Evolutionary conservation across 2,113 vertebrate species (phyloP).

Genomic region (Meleagris gallopavo): DNA sequence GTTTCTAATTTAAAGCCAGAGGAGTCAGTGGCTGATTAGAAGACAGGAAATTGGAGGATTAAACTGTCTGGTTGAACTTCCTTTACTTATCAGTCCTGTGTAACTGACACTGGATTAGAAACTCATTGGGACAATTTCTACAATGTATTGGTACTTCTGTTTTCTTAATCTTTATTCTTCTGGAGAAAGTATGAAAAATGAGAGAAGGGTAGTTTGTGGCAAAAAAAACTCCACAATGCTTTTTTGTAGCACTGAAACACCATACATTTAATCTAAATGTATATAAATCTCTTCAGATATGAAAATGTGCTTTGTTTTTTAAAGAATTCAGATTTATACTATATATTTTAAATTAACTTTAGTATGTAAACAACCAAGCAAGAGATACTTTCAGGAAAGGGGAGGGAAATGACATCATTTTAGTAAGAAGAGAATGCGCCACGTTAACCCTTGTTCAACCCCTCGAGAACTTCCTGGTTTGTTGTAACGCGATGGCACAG

Average conservation of each 20-base stretch:
- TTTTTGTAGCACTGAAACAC: neutral
- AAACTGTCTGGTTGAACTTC: conserved; percentile 99
- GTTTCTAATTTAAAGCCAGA: conserved; percentile 94
- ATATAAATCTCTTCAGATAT: neutral
- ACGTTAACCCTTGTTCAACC: conserved; percentile 61
- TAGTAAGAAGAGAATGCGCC: conserved; percentile 37
- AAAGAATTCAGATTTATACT: neutral
- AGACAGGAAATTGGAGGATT: conserved; percentile 99
- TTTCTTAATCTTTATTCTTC: conserved; percentile 59
- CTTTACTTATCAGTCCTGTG: conserved; percentile 86
- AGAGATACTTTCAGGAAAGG: conserved; percentile 38
- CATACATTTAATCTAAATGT: neutral
- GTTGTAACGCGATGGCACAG: neutral
- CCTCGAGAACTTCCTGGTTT: neutral
- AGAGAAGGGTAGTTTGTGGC: neutral
- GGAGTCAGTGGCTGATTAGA: conserved; percentile 95
- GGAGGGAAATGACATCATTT: conserved; percentile 59
- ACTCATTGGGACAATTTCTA: conserved; percentile 74
- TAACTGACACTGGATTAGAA: conserved; percentile 81
- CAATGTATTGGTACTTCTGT: conserved; percentile 66
- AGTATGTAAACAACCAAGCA: conserved; percentile 58
- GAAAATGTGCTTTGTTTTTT: neutral
- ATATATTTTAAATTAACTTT: conserved; percentile 39
- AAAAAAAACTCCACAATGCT: neutral
- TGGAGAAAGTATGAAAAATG: neutral